Evolutionary conservation across 2,888 invertebrate genomes (phyloP).

Genomic region (Drosophila nr. medialis): DNA sequence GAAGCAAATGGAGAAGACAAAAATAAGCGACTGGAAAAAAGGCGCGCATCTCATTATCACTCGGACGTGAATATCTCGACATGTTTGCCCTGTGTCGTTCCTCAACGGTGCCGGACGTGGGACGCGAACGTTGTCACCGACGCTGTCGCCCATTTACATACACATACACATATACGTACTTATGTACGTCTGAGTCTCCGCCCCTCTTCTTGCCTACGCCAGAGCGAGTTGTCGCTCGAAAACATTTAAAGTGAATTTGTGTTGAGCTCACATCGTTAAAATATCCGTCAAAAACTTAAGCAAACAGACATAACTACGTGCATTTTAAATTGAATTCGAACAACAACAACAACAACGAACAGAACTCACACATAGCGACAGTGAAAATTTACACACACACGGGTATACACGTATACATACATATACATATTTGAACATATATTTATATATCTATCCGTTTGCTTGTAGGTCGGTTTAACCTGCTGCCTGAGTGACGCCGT

Average conservation of each 20-base stretch:
- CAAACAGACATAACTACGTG: slow-evolving; percentile 81
- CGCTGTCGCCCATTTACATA: slow-evolving; percentile 51
- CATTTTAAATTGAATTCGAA: slow-evolving; percentile 81
- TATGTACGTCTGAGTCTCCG: slow-evolving; percentile 16
- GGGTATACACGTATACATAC: slow-evolving; percentile 23
- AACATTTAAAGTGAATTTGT: slow-evolving; percentile 81
- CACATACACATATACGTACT: slow-evolving; percentile 10
- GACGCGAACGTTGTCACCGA: slow-evolving; percentile 60
- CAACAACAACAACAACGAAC: slow-evolving; percentile 53
- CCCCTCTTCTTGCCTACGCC: slow-evolving; percentile 22
- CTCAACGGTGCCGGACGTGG: slow-evolving; percentile 54
- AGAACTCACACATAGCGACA: slow-evolving; percentile 58
- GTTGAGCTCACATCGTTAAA: slow-evolving; percentile 82
- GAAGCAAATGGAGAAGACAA: slow-evolving; percentile 40
- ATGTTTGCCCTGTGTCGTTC: slow-evolving; percentile 75
- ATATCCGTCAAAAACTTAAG: slow-evolving; percentile 82
- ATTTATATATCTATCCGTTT: slow-evolving; percentile 36
- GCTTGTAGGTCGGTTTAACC: slow-evolving; percentile 64
- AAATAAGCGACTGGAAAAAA: slow-evolving; percentile 62
- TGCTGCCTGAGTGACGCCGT: slow-evolving; percentile 57
- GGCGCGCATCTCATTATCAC: slow-evolving; percentile 83
- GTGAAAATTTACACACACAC: slow-evolving; percentile 72
- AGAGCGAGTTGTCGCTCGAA: slow-evolving; percentile 59
- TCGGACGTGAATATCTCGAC: slow-evolving; percentile 82
- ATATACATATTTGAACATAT: slow-evolving; percentile 19